phyloP scores from a whole-genome alignment of 2,888 invertebrate genomes.

The Campoplex nolae region DNA sequence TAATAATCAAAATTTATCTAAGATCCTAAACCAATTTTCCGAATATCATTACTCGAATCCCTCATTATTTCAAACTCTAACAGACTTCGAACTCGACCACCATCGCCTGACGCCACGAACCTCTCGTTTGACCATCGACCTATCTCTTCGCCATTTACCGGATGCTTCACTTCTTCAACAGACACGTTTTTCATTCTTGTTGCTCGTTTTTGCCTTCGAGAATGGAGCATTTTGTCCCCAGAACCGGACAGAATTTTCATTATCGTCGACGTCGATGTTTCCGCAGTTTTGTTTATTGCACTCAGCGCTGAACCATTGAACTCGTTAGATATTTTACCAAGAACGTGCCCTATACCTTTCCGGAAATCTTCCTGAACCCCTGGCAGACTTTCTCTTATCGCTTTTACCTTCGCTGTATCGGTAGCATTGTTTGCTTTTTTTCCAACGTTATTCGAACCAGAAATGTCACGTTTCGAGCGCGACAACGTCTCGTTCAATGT shows the following conservation, averaged over 20 bases:
- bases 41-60: constrained; percentile 39
- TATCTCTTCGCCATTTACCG: constrained; percentile 60
- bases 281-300: background rate
- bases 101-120: constrained; percentile 59
- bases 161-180: constrained; percentile 21
- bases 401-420: constrained; percentile 31
- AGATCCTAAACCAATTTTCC: constrained; percentile 24
- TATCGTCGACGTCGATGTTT: constrained; percentile 36
- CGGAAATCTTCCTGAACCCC: constrained; percentile 70
- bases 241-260: constrained; percentile 61
- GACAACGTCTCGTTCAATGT: background rate
- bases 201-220: constrained; percentile 44
- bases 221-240: constrained; percentile 54
- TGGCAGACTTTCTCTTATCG: constrained; percentile 63
- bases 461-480: constrained; percentile 42
- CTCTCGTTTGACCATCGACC: constrained; percentile 72
- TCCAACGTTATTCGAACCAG: background rate
- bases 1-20: constrained; percentile 14
- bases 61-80: constrained; percentile 69
- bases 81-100: constrained; percentile 70
- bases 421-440: constrained; percentile 35
- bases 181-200: background rate
- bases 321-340: constrained; percentile 52
- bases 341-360: constrained; percentile 68
- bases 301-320: background rate